Evolutionary conservation across 2,888 invertebrate genomes (phyloP), one percentile per base, ranked within the genome.

Genomic region (Macaria notata): DNA sequence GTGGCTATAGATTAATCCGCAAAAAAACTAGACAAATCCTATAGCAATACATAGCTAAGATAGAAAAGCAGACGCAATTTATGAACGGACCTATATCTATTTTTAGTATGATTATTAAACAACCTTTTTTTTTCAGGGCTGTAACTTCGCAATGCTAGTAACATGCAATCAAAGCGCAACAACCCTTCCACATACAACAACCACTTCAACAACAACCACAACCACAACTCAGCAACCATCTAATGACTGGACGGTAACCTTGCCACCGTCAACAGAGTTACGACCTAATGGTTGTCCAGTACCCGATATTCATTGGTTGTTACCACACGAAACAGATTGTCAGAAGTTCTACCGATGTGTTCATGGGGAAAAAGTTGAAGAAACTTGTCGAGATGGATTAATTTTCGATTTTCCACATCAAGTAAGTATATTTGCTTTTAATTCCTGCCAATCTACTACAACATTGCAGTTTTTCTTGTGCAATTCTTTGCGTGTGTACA

Each of bases 241-340:
- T 9, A 33, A 38, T 6, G 33, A 36, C 7, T 36, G 33, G 33
- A 36, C 46, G 31, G 39, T 38, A 31, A 46, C 46, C n/a, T 31
- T 29, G 38, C 51, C 52, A n/a, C 45, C 48, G 9, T 29, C 45
- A 9, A 44, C 52, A 41, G 52, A 57, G 1, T 39, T 52, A 4
- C 29, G 49, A 19, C 57, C 53, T 0, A 58, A 53, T 30, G 57
- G 60, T 4, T 60, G 60, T 47, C 56, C 60, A 0, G 52, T 80
- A 49, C 68, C 63, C 47, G 39, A 56, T 29, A 54, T 69, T 3
- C 75, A 82, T 31, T 63, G 62, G 30, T 59, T 85, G 45, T 54
- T 85, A 7, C 73, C 78, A 0, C 83, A 85, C 45, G 81, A 81
- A 56, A 72, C 60, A 0, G 76, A 82, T 55, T 85, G 84, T 61